Conservation (phyloP, 2,888 invertebrate genomes). For the Rotaria magnacalcarata region DNA sequence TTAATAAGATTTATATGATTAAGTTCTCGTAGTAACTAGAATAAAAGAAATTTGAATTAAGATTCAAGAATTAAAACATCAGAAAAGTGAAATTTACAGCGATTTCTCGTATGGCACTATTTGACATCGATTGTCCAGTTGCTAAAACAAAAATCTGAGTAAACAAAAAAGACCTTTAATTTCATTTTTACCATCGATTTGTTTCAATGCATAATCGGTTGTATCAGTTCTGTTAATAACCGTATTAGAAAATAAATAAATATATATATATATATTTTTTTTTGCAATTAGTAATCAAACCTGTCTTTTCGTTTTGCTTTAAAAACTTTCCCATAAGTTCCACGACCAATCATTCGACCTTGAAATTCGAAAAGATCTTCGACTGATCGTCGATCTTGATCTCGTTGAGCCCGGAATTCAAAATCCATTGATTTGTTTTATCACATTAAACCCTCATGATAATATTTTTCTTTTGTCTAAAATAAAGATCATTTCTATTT, state of each 20-base stretch:
- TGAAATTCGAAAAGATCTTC: slow-evolving; percentile 97
- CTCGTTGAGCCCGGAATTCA: slow-evolving; percentile 53
- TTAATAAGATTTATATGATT: slow-evolving; percentile 95
- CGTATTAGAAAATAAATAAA: neutral
- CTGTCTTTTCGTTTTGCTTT: slow-evolving; percentile 42
- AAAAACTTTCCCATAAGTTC: slow-evolving; percentile 66
- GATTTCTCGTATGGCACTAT: slow-evolving; percentile 97
- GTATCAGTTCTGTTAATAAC: slow-evolving; percentile 64
- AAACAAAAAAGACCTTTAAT: neutral
- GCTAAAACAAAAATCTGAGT: neutral
- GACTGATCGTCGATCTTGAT: slow-evolving; percentile 64
- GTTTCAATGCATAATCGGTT: slow-evolving; percentile 91
- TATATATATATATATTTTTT: neutral
- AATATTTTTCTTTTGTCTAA: neutral
- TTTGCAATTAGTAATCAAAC: slow-evolving; percentile 20
- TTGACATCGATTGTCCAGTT: slow-evolving; percentile 75
- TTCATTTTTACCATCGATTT: slow-evolving; percentile 81
- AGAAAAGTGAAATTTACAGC: slow-evolving; percentile 68
- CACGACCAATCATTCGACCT: slow-evolving; percentile 94
- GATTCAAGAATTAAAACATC: neutral
- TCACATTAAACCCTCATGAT: neutral
- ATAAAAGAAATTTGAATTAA: slow-evolving; percentile 43
- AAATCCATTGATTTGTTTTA: slow-evolving; percentile 51
- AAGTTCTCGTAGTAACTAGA: slow-evolving; percentile 81
- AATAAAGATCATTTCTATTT: neutral